Conservation (phyloP, 2,888 invertebrate species). For the Hofmannophila pseudospretella region DNA sequence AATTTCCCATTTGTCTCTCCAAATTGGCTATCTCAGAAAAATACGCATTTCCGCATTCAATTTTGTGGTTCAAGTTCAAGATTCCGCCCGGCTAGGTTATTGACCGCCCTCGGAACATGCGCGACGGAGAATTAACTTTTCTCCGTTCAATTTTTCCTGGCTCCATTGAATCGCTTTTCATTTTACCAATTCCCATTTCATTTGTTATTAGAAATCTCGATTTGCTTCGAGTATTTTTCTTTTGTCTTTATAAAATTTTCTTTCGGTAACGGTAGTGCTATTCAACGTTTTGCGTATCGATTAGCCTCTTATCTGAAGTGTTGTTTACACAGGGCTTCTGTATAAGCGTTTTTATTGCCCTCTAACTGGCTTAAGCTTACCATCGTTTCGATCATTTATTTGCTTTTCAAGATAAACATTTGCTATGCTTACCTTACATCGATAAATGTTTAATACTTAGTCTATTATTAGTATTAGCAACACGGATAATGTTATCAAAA, state of each 20-base stretch:
- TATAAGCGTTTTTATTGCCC: conserved; percentile 49
- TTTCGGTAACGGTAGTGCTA: conserved; percentile 15
- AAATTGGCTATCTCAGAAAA: conserved; percentile 29
- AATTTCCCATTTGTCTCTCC: conserved; percentile 27
- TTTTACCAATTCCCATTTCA: conserved; percentile 5
- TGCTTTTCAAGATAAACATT: conserved; percentile 18
- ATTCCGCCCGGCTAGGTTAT: conserved; percentile 54
- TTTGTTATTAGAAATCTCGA: not conserved
- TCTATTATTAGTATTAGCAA: too few species aligned
- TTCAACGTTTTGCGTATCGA: conserved; percentile 33
- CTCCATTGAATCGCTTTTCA: conserved; percentile 18
- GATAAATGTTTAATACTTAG: too few species aligned
- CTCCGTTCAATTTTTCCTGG: conserved; percentile 22
- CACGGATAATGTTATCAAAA: too few species aligned
- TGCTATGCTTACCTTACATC: not conserved
- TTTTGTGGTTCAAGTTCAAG: conserved; percentile 70
- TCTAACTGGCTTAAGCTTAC: too few species aligned
- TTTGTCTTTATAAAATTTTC: not conserved
- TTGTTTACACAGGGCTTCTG: conserved; percentile 48
- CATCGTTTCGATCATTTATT: conserved; percentile 39
- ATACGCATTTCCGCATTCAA: conserved; percentile 34
- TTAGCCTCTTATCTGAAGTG: conserved; percentile 48
- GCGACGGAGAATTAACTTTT: conserved; percentile 39
- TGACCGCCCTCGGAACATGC: conserved; percentile 59
- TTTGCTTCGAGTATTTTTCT: not conserved